These are phyloP conservation scores for Blennius ocellaris DNA, from an alignment of 2,113 vertebrate genomes.

Conservation along the genomic window DNA sequence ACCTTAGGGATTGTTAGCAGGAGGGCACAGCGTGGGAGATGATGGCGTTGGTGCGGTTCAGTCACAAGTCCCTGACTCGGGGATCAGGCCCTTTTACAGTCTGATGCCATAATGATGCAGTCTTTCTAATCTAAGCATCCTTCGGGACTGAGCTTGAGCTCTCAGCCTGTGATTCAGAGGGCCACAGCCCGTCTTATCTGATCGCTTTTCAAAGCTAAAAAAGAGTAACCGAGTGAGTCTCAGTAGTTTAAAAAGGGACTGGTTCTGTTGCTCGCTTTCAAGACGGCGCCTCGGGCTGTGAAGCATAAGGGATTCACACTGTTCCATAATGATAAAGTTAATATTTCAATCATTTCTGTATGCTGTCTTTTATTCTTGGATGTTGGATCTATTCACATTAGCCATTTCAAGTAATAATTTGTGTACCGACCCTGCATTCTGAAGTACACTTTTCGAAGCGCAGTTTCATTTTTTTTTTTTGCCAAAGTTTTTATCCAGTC, in stretches of 20 bases:
- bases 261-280: slow-evolving; percentile 53
- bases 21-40: slow-evolving; percentile 32
- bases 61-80: slow-evolving; percentile 51
- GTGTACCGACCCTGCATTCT: slow-evolving; percentile 22
- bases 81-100: slow-evolving; percentile 55
- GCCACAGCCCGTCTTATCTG: slow-evolving; percentile 65
- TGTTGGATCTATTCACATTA: slow-evolving; percentile 25
- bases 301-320: slow-evolving; percentile 46
- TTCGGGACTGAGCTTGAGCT: slow-evolving; percentile 58
- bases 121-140: slow-evolving; percentile 62
- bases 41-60: slow-evolving; percentile 45
- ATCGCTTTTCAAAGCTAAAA: slow-evolving; percentile 71
- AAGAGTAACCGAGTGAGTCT: slow-evolving; percentile 55
- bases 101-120: slow-evolving; percentile 68
- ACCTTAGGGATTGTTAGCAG: slow-evolving; percentile 57
- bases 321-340: slow-evolving; percentile 58
- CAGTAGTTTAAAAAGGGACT: slow-evolving; percentile 66
- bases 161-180: slow-evolving; percentile 70
- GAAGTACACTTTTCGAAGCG: neutral
- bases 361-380: slow-evolving; percentile 16
- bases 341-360: slow-evolving; percentile 43
- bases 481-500: slow-evolving; percentile 30
- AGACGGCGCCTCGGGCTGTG: slow-evolving; percentile 42
- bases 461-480: slow-evolving; percentile 26
- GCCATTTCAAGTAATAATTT: slow-evolving; percentile 18